Evolutionary conservation across 2,888 invertebrate species (phyloP).

Genomic region (Stenotaenia linearis): DNA sequence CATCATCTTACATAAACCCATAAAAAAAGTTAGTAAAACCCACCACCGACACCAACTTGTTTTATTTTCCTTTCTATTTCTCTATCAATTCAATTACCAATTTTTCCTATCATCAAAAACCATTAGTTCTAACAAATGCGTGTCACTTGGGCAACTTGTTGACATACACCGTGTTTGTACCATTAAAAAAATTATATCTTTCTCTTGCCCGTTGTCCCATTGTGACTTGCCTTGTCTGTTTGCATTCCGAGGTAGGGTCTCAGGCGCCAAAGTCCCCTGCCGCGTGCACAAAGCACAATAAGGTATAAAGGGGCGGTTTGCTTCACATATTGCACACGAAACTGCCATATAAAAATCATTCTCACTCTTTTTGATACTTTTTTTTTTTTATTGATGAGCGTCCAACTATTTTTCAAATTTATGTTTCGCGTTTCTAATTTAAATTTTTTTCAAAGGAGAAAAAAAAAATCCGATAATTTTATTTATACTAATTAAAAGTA

Average conservation of each 20-base stretch:
- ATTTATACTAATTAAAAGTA: too few species aligned
- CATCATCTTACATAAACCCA: background rate
- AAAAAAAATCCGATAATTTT: too few species aligned
- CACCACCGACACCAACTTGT: background rate
- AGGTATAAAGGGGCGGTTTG: background rate
- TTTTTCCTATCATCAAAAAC: background rate
- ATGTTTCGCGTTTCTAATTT: too few species aligned
- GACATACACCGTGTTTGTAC: background rate
- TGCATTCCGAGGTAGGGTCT: background rate
- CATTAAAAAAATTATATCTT: constrained; percentile 14
- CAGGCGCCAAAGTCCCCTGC: background rate
- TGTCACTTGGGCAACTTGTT: background rate
- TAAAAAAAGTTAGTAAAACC: background rate
- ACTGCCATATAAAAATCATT: background rate
- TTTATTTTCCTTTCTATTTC: background rate
- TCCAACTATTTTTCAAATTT: too few species aligned
- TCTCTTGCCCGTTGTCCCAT: constrained; percentile 4
- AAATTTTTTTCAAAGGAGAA: too few species aligned
- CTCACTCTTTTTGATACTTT: background rate
- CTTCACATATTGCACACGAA: background rate
- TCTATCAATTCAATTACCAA: background rate
- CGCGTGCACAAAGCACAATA: background rate
- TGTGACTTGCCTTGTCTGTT: background rate
- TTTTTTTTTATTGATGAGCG: background rate
- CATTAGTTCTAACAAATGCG: background rate